Conservation (phyloP, 2,888 invertebrate genomes). For the Vannuccia rotundouncinata region DNA sequence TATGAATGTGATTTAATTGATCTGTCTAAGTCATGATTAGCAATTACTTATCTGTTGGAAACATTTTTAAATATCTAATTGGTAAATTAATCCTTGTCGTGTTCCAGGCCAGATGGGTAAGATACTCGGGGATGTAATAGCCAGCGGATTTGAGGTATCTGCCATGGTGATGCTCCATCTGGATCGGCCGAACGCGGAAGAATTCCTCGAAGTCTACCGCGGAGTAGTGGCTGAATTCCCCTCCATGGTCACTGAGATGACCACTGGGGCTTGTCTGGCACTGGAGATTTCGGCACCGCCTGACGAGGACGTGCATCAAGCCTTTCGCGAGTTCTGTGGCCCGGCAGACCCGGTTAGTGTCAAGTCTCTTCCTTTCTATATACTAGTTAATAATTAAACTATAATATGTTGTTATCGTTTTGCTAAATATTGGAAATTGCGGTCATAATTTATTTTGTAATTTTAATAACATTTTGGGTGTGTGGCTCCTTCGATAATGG, state of each 20-base stretch:
- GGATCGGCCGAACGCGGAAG: conserved; percentile 74
- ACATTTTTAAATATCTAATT: too few species aligned
- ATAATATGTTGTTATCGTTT: neutral
- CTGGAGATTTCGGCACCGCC: conserved; percentile 64
- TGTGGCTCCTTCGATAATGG: neutral
- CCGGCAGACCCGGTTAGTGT: conserved; percentile 76
- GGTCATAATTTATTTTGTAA: too few species aligned
- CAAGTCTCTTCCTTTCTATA: neutral
- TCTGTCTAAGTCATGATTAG: too few species aligned
- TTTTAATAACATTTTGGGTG: neutral
- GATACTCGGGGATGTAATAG: conserved; percentile 68
- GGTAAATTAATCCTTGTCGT: too few species aligned
- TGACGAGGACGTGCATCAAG: conserved; percentile 44
- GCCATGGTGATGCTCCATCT: conserved; percentile 69
- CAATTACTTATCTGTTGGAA: too few species aligned
- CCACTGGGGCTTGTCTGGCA: conserved; percentile 76
- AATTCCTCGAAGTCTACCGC: conserved; percentile 85
- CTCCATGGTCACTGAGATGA: conserved; percentile 71
- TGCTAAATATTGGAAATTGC: neutral
- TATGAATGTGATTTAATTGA: too few species aligned
- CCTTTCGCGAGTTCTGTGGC: conserved; percentile 75
- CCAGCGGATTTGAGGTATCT: conserved; percentile 70
- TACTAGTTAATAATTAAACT: neutral
- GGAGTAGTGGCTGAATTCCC: conserved; percentile 62
- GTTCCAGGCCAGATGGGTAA: conserved; percentile 62